These are phyloP conservation scores for Dallia pectoralis DNA, from an alignment of 2,797 vertebrate species.

Conservation along the genomic window DNA sequence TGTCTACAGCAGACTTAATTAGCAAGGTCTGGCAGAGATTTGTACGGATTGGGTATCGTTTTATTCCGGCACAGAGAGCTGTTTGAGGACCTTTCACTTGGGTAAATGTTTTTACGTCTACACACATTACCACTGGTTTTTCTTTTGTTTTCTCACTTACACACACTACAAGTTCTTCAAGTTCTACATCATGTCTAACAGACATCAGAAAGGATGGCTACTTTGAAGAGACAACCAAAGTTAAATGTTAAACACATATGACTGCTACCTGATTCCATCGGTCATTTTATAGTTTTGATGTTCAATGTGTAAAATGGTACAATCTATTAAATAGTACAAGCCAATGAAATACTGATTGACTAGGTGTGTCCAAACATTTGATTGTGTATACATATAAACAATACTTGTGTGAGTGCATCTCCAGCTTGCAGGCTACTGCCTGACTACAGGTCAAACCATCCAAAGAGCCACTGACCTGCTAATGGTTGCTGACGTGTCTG, in stretches of 20 bases:
- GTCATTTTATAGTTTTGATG: too few species aligned
- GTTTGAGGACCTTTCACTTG: not conserved
- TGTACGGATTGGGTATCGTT: not conserved
- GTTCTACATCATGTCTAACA: too few species aligned
- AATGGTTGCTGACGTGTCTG: not conserved
- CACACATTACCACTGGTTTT: not conserved
- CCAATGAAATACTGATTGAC: too few species aligned
- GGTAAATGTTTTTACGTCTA: not conserved
- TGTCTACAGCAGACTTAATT: not conserved
- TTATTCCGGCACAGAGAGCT: not conserved
- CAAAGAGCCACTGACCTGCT: not conserved
- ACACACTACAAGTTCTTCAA: not conserved
- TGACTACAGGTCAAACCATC: not conserved
- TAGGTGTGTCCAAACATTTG: not conserved
- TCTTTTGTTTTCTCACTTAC: not conserved
- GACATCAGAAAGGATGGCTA: too few species aligned
- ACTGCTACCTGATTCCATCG: too few species aligned
- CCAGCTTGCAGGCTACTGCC: not conserved
- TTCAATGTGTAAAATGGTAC: too few species aligned
- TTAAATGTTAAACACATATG: too few species aligned
- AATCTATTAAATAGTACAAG: too few species aligned
- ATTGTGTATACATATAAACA: not conserved
- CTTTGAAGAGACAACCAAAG: too few species aligned
- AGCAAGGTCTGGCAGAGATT: slow-evolving; percentile 1
- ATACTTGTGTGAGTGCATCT: not conserved